A percentile compares a stretch with the other conserved stretches of the same genome.
Evolutionary conservation across 2,888 invertebrate species (phyloP).

Genomic region (Trachelus tabidus): DNA sequence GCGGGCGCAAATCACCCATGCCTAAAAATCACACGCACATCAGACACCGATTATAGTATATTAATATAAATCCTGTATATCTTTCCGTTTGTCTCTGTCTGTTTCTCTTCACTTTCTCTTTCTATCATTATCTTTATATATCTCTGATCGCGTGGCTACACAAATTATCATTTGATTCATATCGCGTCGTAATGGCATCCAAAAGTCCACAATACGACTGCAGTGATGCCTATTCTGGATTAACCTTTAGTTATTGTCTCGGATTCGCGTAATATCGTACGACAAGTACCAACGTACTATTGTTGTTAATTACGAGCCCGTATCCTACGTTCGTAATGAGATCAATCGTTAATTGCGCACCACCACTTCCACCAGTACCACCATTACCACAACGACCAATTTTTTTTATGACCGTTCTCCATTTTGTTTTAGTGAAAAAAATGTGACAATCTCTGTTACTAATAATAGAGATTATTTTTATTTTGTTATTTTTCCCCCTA

Average conservation of each 20-base stretch:
- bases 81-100: neutral
- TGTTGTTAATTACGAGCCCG: neutral
- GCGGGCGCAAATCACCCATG: neutral
- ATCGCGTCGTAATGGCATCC: constrained; percentile 54
- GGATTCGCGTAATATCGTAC: neutral
- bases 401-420: neutral
- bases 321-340: neutral
- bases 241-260: constrained; percentile 25
- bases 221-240: constrained; percentile 67
- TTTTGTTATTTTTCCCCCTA: neutral
- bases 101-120: neutral
- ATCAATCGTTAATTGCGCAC: neutral
- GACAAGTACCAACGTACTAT: neutral
- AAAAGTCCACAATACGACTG: constrained; percentile 68
- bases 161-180: neutral
- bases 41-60: neutral
- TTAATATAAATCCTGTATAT: neutral
- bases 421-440: neutral
- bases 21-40: neutral
- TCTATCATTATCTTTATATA: neutral
- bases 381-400: neutral
- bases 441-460: neutral
- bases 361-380: neutral
- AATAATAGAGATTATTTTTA: neutral
- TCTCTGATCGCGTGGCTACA: neutral